Percentiles rank a stretch among this genome's conserved stretches.
These are phyloP conservation scores for Ginglymostoma cirratum DNA, from an alignment of 2,113 vertebrate species.

Conservation along the genomic window DNA sequence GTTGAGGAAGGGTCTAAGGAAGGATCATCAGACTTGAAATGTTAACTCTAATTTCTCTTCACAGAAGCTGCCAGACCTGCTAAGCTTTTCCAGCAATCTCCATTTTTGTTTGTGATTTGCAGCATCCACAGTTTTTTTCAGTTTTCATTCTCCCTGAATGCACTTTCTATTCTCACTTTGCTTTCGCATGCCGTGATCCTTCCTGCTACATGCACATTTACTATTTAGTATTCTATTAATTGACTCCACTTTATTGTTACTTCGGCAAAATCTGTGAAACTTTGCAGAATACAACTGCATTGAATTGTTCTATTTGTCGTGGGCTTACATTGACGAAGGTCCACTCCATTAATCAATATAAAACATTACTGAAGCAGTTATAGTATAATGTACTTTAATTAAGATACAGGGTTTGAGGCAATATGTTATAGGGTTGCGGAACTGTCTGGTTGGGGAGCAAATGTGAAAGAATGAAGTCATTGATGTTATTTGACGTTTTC, in stretches of 20 bases:
- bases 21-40: too few species aligned
- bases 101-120: too few species aligned
- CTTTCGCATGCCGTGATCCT: neutral
- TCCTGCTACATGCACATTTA: neutral
- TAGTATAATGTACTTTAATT: slow-evolving; percentile 47
- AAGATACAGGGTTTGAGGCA: slow-evolving; percentile 60
- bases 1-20: too few species aligned
- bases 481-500: slow-evolving; percentile 63
- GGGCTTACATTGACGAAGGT: neutral
- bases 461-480: slow-evolving; percentile 58
- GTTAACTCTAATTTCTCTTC: too few species aligned
- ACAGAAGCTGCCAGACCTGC: too few species aligned
- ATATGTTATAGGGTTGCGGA: slow-evolving; percentile 58
- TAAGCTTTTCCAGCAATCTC: too few species aligned
- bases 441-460: slow-evolving; percentile 51
- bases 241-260: neutral
- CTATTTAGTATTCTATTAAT: neutral
- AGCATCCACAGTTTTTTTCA: too few species aligned
- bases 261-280: neutral
- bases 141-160: too few species aligned
- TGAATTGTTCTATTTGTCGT: neutral
- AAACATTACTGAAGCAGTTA: slow-evolving; percentile 10
- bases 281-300: neutral
- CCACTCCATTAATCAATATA: neutral
- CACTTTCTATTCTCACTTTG: too few species aligned